A percentile compares a stretch with the other conserved stretches of the same genome.
phyloP scores from a whole-genome alignment of 2,888 invertebrate genomes.

The Selenia dentaria region DNA sequence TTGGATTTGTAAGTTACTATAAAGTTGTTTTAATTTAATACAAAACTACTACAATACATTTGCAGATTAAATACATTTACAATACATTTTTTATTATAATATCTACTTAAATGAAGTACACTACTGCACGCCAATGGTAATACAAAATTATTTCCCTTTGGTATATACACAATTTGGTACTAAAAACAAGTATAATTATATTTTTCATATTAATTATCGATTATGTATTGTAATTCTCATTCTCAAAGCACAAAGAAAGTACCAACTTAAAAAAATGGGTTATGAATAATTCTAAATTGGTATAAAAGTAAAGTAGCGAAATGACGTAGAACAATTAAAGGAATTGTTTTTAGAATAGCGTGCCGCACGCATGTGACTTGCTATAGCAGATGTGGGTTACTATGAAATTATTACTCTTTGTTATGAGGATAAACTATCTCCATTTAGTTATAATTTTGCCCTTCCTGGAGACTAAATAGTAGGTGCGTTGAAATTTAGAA shows the following conservation, averaged over 20 bases:
- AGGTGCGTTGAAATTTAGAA: conserved; percentile 1
- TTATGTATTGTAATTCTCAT: too few species aligned
- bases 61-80: too few species aligned
- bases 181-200: too few species aligned
- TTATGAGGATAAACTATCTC: conserved; percentile 29
- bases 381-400: conserved; percentile 38
- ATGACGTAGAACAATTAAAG: conserved; percentile 35
- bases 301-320: conserved; percentile 30
- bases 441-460: conserved; percentile 23
- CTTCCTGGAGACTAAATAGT: conserved; percentile 14
- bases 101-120: too few species aligned
- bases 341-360: conserved; percentile 43
- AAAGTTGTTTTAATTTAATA: too few species aligned
- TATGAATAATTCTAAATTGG: conserved; percentile 22
- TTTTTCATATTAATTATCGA: too few species aligned
- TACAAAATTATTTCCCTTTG: too few species aligned
- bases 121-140: too few species aligned
- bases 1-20: too few species aligned
- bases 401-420: conserved; percentile 29
- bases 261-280: conserved; percentile 12
- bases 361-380: conserved; percentile 49
- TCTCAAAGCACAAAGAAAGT: conserved; percentile 25
- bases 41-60: too few species aligned
- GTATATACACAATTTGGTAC: too few species aligned
- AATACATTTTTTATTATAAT: too few species aligned